Base-by-base conservation (phyloP, 1,140 invertebrate genomes). In the Drosophila fuyamai region DNA sequence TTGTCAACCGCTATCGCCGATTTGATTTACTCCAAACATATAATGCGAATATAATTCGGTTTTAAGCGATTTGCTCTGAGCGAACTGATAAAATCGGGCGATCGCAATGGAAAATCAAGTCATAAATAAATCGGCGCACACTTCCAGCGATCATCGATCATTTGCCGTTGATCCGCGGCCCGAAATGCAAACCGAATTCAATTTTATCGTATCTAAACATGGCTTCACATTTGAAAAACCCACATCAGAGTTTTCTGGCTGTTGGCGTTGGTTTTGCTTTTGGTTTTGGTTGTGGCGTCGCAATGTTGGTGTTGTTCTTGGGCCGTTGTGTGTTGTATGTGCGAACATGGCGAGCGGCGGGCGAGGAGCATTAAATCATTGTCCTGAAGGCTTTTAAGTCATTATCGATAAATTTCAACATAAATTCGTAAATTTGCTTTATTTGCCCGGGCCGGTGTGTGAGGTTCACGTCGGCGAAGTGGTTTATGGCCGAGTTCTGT, bases 321-420 rank as follows among this genome's bases (percentile, higher is more conserved):
- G 47, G 8, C 14, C 36, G 36, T 38, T 71, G 43, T 47, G 46
- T 46, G 46, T 48, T 66, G 61, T 80, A 73, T 88, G 76, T 88
- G 80, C 72, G 80, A 76, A 75, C 61, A 81, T 61, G 81, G 66
- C 72, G 73, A 74, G 48, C 58, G 51, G 74, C 66, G 59, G 50
- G 74, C 48, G 81, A 59, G 23, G 80, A 55, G 89, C 84, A 90
- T 91, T 91, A 91, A 91, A 91, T 91, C 89, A 91, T 90, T 91
- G 89, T 91, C 89, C 89, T 91, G 89, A 91, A 91, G 89, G 89
- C 89, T 91, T 91, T 91, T 91, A 91, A 91, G 89, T 91, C 89
- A 91, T 91, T 91, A 91, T 91, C 89, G 84, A 91, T 91, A 91
- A 90, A 91, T 86, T 91, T 91, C 84, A 91, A 91, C 89, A 91